Evolutionary conservation across 2,797 vertebrate species (phyloP).

Genomic region (Gadopsis marmoratus): DNA sequence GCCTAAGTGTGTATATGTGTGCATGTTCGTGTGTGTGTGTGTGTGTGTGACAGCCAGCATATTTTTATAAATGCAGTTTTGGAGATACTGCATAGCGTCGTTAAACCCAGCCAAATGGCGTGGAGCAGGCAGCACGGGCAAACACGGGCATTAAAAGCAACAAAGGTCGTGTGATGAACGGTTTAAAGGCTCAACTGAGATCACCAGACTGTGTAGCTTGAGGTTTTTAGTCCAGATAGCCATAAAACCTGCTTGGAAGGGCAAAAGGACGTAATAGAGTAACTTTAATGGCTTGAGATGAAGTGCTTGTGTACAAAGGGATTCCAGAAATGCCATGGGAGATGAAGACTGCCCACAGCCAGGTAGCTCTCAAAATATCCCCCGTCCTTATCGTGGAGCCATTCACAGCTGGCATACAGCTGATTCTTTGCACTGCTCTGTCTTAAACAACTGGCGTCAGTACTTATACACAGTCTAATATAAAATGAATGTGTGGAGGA

Average conservation of each 20-base stretch:
- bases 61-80: constrained; percentile 25
- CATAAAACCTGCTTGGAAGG: constrained; percentile 59
- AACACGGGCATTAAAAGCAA: constrained; percentile 33
- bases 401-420: constrained; percentile 75
- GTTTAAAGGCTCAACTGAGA: constrained; percentile 50
- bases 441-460: constrained; percentile 33
- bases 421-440: constrained; percentile 49
- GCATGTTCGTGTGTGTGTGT: constrained; percentile 10
- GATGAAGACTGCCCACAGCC: constrained; percentile 63
- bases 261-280: constrained; percentile 47
- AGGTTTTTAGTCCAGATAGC: constrained; percentile 49
- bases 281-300: constrained; percentile 70
- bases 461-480: constrained; percentile 35
- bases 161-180: constrained; percentile 43
- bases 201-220: constrained; percentile 39
- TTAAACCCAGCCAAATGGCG: constrained; percentile 15
- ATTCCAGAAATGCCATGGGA: constrained; percentile 75
- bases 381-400: constrained; percentile 50
- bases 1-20: constrained; percentile 25
- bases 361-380: constrained; percentile 73
- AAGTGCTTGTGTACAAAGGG: constrained; percentile 75
- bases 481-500: constrained; percentile 28
- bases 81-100: constrained; percentile 11
- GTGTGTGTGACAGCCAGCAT: constrained; percentile 29
- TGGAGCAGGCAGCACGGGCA: constrained; percentile 21